phyloP scores from a whole-genome alignment of 1,140 invertebrate species.

The Wiebesia pumilae region DNA sequence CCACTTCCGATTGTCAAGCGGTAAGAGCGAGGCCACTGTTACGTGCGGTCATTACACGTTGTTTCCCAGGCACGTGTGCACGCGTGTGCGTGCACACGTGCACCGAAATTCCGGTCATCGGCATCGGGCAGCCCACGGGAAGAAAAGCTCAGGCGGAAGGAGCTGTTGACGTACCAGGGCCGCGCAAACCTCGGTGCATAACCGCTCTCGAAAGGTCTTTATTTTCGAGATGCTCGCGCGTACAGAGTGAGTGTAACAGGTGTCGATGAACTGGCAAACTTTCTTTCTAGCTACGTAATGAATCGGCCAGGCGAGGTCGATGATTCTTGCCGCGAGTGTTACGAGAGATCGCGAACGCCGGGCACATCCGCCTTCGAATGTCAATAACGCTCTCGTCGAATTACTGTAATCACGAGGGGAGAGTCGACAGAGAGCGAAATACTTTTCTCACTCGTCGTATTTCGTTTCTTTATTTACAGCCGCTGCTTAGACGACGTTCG shows the following conservation, averaged over 20 bases:
- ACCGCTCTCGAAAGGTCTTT: conserved; percentile 15
- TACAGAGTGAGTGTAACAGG: conserved; percentile 46
- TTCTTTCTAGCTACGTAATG: conserved; percentile 57
- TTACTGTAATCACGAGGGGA: conserved; percentile 30
- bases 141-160: conserved; percentile 34
- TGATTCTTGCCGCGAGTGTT: conserved; percentile 38
- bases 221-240: conserved; percentile 23
- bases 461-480: not conserved
- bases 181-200: not conserved
- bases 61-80: not conserved
- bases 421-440: not conserved
- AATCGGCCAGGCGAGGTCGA: conserved; percentile 45
- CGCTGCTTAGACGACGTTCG: not conserved
- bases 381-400: conserved; percentile 47
- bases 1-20: conserved; percentile 24
- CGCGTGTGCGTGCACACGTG: not conserved
- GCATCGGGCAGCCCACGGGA: not conserved
- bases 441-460: not conserved
- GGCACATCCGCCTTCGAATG: conserved; percentile 53
- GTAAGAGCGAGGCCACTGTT: not conserved
- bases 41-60: conserved; percentile 34
- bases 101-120: conserved; percentile 44
- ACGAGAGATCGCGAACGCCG: conserved; percentile 4
- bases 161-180: conserved; percentile 11
- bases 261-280: conserved; percentile 59